Conservation (phyloP, 2,888 invertebrate genomes). For the Drosophila colorata region DNA sequence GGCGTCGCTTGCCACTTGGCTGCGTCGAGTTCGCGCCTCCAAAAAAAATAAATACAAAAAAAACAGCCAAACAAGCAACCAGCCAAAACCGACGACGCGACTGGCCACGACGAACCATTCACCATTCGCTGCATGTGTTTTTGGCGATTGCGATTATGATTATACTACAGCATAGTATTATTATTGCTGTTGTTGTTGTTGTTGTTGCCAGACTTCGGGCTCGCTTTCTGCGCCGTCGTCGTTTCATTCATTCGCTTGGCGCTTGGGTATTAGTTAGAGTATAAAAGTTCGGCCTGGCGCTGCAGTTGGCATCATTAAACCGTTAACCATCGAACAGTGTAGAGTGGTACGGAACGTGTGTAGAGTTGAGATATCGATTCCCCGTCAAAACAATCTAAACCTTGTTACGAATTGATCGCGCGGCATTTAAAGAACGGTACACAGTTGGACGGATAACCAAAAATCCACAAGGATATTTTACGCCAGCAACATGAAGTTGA, state of each 20-base stretch:
- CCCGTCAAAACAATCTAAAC: conserved; percentile 11
- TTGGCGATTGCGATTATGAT: conserved; percentile 78
- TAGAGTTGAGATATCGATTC: conserved; percentile 48
- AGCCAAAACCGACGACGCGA: conserved; percentile 42
- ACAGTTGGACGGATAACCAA: conserved; percentile 52
- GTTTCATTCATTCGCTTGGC: conserved; percentile 57
- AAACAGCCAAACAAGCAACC: conserved; percentile 39
- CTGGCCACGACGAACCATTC: conserved; percentile 62
- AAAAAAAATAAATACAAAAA: conserved; percentile 53
- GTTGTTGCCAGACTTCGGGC: conserved; percentile 37
- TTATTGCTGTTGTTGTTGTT: conserved; percentile 38
- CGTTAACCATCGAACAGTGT: conserved; percentile 83
- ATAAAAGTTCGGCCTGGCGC: conserved; percentile 84
- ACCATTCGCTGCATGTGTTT: conserved; percentile 72
- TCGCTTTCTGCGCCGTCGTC: conserved; percentile 18
- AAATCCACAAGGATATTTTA: conserved; percentile 51
- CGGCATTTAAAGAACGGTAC: conserved; percentile 42
- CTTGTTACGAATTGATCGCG: conserved; percentile 27
- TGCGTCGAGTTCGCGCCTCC: conserved; percentile 78
- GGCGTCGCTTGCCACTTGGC: conserved; percentile 74
- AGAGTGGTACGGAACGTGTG: conserved; percentile 70
- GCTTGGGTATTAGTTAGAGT: conserved; percentile 70
- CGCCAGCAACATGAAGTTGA: conserved; percentile 82
- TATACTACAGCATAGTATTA: conserved; percentile 38
- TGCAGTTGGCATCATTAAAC: conserved; percentile 85